Percentiles rank a stretch among this genome's conserved stretches.
These are phyloP conservation scores for Lampris incognitus DNA, from an alignment of 2,113 vertebrate genomes.

Conservation along the genomic window DNA sequence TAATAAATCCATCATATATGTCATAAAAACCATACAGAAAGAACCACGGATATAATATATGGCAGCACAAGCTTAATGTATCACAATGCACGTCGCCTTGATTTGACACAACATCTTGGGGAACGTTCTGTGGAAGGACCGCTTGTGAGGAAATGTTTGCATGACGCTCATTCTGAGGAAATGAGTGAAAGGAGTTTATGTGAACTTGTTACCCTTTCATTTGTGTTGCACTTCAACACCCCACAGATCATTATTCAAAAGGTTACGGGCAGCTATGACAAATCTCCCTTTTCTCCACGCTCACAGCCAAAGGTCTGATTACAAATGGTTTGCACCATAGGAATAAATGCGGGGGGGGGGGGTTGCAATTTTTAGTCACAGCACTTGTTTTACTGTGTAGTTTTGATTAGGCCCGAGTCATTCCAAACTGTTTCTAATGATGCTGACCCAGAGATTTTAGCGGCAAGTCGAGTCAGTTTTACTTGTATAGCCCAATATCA, in stretches of 20 bases:
- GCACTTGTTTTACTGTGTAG: neutral
- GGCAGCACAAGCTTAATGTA: slow-evolving; percentile 33
- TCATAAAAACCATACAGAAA: slow-evolving; percentile 52
- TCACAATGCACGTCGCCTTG: slow-evolving; percentile 34
- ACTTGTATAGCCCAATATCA: no score
- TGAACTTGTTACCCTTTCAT: slow-evolving; percentile 53
- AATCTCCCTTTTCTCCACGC: neutral
- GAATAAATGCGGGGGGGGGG: neutral
- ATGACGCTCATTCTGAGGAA: slow-evolving; percentile 37
- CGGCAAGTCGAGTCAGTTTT: no score
- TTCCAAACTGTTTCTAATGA: no score
- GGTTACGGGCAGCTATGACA: slow-evolving; percentile 10
- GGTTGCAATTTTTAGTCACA: slow-evolving; percentile 23
- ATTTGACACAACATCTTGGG: slow-evolving; percentile 66
- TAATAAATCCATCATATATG: slow-evolving; percentile 59
- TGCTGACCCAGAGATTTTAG: no score
- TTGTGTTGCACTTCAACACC: slow-evolving; percentile 22
- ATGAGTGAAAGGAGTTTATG: slow-evolving; percentile 2
- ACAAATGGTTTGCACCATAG: neutral
- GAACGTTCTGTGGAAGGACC: slow-evolving; percentile 57
- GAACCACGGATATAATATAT: slow-evolving; percentile 49
- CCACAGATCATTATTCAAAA: slow-evolving; percentile 52
- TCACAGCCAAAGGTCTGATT: slow-evolving; percentile 21
- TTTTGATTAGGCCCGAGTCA: no score
- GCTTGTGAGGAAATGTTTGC: slow-evolving; percentile 41